phyloP scores from a whole-genome alignment of 37 sponge, comb jelly and placozoan species.

The Agelas oroides region DNA sequence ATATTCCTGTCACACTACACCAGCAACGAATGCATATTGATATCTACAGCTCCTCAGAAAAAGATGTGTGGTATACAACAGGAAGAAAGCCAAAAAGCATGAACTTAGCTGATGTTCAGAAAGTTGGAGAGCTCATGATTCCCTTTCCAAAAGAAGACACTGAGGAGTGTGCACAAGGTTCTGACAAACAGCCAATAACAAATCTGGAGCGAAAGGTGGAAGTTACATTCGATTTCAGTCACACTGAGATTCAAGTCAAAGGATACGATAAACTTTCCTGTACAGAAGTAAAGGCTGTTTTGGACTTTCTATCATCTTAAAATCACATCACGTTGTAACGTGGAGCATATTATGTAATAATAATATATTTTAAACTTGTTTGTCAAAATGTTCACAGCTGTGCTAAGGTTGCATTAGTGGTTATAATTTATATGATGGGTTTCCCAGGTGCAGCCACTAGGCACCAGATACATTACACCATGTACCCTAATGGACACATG shows the following conservation, averaged over 20 bases:
- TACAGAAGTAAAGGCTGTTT: slow-evolving; percentile 27
- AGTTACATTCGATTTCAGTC: slow-evolving; percentile 45
- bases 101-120: neutral
- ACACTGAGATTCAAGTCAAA: slow-evolving; percentile 55
- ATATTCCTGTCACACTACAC: neutral
- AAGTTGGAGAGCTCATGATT: slow-evolving; percentile 7
- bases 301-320: slow-evolving; percentile 48
- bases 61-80: neutral
- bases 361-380: no score
- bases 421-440: no score
- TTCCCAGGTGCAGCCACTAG: no score
- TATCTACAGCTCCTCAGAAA: neutral
- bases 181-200: neutral
- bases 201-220: slow-evolving; percentile 13
- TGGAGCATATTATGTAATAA: no score
- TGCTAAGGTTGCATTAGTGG: no score
- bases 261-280: slow-evolving; percentile 15
- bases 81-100: no score
- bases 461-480: no score
- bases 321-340: no score
- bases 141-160: no score
- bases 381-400: no score
- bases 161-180: no score
- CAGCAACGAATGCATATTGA: neutral
- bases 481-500: no score